phyloP scores from a whole-genome alignment of 1,140 invertebrate species.

The Globodera rostochiensis region DNA sequence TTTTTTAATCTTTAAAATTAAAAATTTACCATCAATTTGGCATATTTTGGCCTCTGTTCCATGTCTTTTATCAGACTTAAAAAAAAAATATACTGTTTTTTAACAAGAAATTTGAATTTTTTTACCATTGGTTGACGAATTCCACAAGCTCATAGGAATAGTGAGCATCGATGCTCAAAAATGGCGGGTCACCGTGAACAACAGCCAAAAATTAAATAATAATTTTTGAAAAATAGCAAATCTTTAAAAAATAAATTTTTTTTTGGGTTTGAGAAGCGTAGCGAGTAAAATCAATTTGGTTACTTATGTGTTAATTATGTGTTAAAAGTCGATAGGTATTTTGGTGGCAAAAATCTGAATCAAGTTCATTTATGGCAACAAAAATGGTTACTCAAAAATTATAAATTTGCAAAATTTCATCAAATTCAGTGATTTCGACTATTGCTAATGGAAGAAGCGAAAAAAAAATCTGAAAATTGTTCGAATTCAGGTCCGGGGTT shows the following conservation, averaged over 20 bases:
- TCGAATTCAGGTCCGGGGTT: too few relatives aligned
- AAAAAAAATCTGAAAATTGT: too few relatives aligned
- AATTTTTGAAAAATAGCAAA: too few relatives aligned
- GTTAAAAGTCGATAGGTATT: background rate
- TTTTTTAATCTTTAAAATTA: background rate
- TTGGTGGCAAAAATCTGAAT: too few relatives aligned
- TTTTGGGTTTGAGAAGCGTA: too few relatives aligned
- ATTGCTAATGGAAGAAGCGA: too few relatives aligned
- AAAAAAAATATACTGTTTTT: background rate
- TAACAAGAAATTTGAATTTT: background rate
- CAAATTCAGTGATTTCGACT: too few relatives aligned
- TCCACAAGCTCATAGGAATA: constrained; percentile 27
- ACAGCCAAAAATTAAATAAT: background rate
- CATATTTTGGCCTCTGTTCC: background rate
- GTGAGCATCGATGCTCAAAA: constrained; percentile 7
- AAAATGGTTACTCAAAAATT: too few relatives aligned
- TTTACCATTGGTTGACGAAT: constrained; percentile 24
- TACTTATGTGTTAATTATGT: too few relatives aligned
- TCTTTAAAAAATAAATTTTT: too few relatives aligned
- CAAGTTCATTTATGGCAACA: too few relatives aligned
- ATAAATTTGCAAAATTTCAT: too few relatives aligned
- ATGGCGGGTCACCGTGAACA: constrained; percentile 28
- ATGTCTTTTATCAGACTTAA: background rate
- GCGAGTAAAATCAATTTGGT: background rate
- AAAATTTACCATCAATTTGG: background rate